These are phyloP conservation scores for Molanna angustata DNA, from an alignment of 2,888 invertebrate genomes.

Conservation along the genomic window DNA sequence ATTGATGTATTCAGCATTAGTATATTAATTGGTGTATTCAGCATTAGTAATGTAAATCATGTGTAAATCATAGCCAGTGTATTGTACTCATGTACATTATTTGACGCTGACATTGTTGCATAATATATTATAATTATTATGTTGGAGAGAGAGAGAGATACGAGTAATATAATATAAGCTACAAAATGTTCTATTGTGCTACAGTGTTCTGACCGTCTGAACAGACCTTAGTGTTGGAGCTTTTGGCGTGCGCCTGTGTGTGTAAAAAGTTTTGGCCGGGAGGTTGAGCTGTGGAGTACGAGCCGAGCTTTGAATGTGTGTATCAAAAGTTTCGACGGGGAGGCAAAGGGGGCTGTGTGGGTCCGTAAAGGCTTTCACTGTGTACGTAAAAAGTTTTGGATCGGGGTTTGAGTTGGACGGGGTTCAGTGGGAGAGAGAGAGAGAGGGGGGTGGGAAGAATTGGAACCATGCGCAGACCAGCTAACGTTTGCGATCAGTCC, in stretches of 20 bases:
- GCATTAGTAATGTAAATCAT: no score
- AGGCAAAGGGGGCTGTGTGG: conserved; percentile 11
- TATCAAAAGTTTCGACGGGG: conserved; percentile 23
- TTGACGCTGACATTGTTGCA: no score
- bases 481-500: conserved; percentile 18
- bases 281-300: conserved; percentile 12
- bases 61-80: no score
- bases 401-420: conserved; percentile 19
- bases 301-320: conserved; percentile 30
- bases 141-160: no score
- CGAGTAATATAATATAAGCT: no score
- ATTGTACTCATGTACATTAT: no score
- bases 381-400: conserved; percentile 31
- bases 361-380: conserved; percentile 17
- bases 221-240: conserved; percentile 17
- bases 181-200: no score
- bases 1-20: no score
- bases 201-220: conserved; percentile 17
- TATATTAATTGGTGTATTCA: no score
- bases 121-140: no score
- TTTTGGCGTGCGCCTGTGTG: conserved; percentile 15
- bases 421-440: conserved; percentile 9
- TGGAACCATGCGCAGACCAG: conserved; percentile 50
- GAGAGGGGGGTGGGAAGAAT: conserved; percentile 40
- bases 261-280: conserved; percentile 30